These are phyloP conservation scores for Phyllotreta striolata DNA, from an alignment of 2,888 invertebrate species.

Conservation along the genomic window DNA sequence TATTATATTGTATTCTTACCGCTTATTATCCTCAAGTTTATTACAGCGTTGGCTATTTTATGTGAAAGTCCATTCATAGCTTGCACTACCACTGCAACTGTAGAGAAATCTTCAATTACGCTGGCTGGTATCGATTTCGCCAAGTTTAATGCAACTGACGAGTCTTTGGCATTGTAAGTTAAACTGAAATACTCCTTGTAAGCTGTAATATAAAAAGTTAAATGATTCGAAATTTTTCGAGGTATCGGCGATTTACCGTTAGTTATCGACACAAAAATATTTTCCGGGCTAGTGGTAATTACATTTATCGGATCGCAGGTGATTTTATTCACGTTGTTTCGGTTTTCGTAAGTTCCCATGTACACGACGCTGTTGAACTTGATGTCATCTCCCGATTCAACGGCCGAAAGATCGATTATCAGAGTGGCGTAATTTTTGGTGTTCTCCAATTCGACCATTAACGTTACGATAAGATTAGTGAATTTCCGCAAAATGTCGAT, in stretches of 20 bases:
- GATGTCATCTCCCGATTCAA: not conserved
- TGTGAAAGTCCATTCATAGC: conserved; percentile 22
- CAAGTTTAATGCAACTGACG: conserved; percentile 6
- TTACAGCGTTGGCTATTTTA: conserved; percentile 9
- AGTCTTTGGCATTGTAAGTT: not conserved
- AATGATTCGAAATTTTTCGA: not conserved
- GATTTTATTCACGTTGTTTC: not conserved
- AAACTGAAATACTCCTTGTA: conserved; percentile 4
- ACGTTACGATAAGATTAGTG: conserved; percentile 33
- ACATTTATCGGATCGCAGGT: conserved; percentile 9
- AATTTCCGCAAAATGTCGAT: conserved; percentile 30
- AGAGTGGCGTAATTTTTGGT: conserved; percentile 36
- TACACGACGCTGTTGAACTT: conserved; percentile 2
- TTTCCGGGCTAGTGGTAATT: conserved; percentile 1
- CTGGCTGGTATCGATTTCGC: not conserved
- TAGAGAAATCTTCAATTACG: conserved; percentile 1
- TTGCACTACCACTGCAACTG: conserved; percentile 14
- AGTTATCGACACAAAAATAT: conserved; percentile 7
- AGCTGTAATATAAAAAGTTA: conserved; percentile 17
- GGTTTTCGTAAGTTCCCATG: conserved; percentile 20
- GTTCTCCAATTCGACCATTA: conserved; percentile 32
- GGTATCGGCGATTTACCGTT: conserved; percentile 22
- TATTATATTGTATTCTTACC: conserved; percentile 24
- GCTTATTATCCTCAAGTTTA: conserved; percentile 22
- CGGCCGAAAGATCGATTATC: conserved; percentile 39